Evolutionary conservation across 2,888 invertebrate genomes (phyloP).

Genomic region (Lepidochrysops patricia): DNA sequence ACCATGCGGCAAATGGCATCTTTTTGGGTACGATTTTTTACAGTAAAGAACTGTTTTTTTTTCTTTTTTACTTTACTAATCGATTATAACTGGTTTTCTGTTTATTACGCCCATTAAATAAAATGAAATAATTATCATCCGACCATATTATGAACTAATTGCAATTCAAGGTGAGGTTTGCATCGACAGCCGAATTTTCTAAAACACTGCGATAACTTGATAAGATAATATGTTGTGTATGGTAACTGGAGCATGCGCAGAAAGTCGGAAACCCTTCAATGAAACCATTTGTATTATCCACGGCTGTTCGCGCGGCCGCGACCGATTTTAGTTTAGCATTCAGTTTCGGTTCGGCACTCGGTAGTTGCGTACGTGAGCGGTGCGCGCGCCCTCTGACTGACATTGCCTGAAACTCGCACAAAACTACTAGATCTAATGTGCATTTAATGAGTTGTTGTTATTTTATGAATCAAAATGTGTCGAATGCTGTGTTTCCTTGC

Average conservation of each 20-base stretch:
- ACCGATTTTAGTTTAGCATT: slow-evolving; percentile 30
- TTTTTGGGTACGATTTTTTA: too few species aligned
- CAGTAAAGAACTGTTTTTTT: background rate
- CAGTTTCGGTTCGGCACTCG: slow-evolving; percentile 56
- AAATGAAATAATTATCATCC: slow-evolving; percentile 21
- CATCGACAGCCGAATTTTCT: slow-evolving; percentile 23
- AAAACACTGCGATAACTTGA: slow-evolving; percentile 28
- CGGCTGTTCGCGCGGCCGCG: slow-evolving; percentile 27
- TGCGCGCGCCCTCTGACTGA: slow-evolving; percentile 42
- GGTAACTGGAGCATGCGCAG: slow-evolving; percentile 40
- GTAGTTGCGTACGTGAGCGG: slow-evolving; percentile 32
- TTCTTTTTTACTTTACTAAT: background rate
- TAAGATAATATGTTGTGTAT: slow-evolving; percentile 33
- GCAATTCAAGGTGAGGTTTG: slow-evolving; percentile 25
- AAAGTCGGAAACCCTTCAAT: slow-evolving; percentile 44
- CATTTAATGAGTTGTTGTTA: slow-evolving; percentile 41
- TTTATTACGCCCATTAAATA: background rate
- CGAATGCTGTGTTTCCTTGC: slow-evolving; percentile 47
- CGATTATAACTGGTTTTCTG: background rate
- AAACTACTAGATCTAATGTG: slow-evolving; percentile 45
- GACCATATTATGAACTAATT: slow-evolving; percentile 27
- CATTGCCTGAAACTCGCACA: slow-evolving; percentile 54
- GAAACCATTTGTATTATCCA: slow-evolving; percentile 24
- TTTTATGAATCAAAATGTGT: slow-evolving; percentile 66
- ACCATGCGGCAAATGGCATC: too few species aligned